These are phyloP conservation scores for Indri indri DNA, from an alignment of 2,113 vertebrate genomes.

Conservation along the genomic window DNA sequence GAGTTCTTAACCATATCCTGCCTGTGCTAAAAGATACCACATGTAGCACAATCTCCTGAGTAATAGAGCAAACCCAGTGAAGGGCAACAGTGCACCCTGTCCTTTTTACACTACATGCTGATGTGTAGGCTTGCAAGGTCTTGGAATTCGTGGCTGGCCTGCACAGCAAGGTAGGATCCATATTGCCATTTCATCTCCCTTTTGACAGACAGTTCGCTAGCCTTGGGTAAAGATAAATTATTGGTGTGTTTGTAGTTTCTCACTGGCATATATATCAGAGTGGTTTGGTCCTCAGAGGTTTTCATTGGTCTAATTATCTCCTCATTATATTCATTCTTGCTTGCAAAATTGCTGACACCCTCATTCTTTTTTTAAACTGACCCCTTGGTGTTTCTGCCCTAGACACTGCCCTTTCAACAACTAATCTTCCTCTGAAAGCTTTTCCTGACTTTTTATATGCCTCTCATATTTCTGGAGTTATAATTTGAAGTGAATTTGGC, in stretches of 20 bases:
- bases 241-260: constrained; percentile 56
- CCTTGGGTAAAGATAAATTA: constrained; percentile 46
- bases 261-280: constrained; percentile 55
- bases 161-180: neutral
- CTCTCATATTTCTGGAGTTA: constrained; percentile 50
- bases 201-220: neutral
- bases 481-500: constrained; percentile 42
- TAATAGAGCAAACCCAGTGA: neutral
- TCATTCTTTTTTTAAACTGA: constrained; percentile 3
- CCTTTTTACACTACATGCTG: neutral
- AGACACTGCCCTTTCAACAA: constrained; percentile 47
- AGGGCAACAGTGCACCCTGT: neutral
- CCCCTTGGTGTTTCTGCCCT: constrained; percentile 1
- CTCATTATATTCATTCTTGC: constrained; percentile 44
- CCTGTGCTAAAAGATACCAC: neutral
- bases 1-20: neutral
- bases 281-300: constrained; percentile 46
- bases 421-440: constrained; percentile 38
- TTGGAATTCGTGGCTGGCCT: neutral
- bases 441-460: constrained; percentile 47
- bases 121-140: neutral
- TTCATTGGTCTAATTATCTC: constrained; percentile 41
- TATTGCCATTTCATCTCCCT: neutral
- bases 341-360: neutral
- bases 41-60: neutral